Evolutionary conservation across 2,797 vertebrate species (phyloP), one percentile per base, ranked within the genome.

Genomic region (Bradypus variegatus): DNA sequence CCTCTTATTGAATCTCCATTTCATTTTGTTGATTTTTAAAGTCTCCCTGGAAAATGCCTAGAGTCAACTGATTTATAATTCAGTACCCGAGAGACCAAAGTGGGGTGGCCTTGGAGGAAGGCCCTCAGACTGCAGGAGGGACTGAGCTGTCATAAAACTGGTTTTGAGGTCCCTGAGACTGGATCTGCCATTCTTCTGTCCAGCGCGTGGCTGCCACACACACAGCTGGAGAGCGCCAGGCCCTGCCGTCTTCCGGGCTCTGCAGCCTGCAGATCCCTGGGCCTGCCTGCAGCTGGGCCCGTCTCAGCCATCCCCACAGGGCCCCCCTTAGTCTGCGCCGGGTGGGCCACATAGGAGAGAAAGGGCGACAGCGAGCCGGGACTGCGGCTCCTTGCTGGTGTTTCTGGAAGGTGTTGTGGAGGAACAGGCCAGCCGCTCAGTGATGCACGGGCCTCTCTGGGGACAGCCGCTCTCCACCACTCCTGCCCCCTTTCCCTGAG

Each of bases 51-150:
- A 93, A 88, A 90, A 60, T 65, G 67, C 13, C 50, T 38, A 12
- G 86, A 58, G 23, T 55, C n/a, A 60, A 84, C 89, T 41, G 11
- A 38, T 93, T 55, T 94, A 21, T 86, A 95, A 58, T 21, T 90
- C 18, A 36, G 76, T 41, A 70, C 41, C 85, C 55, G 75, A 94
- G 93, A 95, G 88, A 93, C 14, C 64, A 65, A 41, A 55, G 1
- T 15, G 36, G 14, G 36, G 1, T 21, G 29, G 13, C 0, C 0
- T 5, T 48, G 67, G 55, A 79, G 62, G 25, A 67, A 38, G 9
- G 1, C 18, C 31, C 31, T 27, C 1, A 53, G 64, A 65, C 4
- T 38, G 1, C 4, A 86, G 65, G 53, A 93, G 85, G 72, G 45
- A 31, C 25, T 41, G 45, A 41, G 48, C 21, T 86, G 15, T 31